Evolutionary conservation across 2,113 vertebrate genomes (phyloP).

Genomic region (Colinus virginianus): DNA sequence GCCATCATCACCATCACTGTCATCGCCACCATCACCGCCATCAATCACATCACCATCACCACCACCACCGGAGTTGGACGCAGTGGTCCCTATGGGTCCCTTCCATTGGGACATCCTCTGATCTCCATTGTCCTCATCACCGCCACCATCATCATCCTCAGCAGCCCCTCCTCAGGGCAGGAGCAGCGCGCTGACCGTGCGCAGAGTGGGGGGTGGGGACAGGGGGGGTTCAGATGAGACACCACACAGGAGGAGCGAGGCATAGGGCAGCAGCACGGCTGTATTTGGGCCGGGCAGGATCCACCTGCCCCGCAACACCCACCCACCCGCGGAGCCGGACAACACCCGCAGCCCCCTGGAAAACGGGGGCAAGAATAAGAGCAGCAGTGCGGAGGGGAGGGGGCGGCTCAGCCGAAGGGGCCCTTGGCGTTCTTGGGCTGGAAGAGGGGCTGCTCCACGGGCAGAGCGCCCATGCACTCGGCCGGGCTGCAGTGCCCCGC

Average conservation of each 20-base stretch:
- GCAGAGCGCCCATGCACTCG: slow-evolving; percentile 88
- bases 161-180: neutral
- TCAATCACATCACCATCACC: neutral
- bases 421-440: slow-evolving; percentile 91
- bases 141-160: neutral
- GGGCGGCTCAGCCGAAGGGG: slow-evolving; percentile 79
- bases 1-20: too few relatives aligned
- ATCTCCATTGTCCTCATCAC: neutral
- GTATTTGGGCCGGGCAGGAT: slow-evolving; percentile 40
- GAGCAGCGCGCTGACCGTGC: neutral
- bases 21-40: neutral
- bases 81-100: too few relatives aligned
- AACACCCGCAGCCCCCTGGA: slow-evolving; percentile 24
- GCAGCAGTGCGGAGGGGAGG: neutral
- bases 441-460: slow-evolving; percentile 87
- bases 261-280: neutral
- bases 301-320: slow-evolving; percentile 17
- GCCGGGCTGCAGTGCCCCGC: slow-evolving; percentile 91
- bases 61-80: neutral
- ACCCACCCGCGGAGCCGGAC: neutral
- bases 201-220: neutral
- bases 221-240: neutral
- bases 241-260: neutral
- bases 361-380: slow-evolving; percentile 43
- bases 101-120: too few relatives aligned